Evolutionary conservation across 2,888 invertebrate species (phyloP), one percentile per base, ranked within the genome.

Genomic region (Argyra leucocephala): DNA sequence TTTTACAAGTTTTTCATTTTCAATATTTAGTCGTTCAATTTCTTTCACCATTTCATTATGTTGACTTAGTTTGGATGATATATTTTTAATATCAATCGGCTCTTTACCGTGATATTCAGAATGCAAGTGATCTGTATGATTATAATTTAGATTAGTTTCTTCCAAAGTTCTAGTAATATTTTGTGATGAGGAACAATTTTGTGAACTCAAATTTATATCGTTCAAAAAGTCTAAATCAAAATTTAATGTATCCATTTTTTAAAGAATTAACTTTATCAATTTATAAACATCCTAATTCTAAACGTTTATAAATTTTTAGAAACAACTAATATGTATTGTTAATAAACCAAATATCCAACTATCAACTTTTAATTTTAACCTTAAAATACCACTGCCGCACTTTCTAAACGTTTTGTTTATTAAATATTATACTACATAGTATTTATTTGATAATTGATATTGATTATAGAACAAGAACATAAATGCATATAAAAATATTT

Each of bases 291-390:
- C n/a, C n/a, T n/a, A n/a, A n/a, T n/a, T n/a, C n/a, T n/a, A n/a
- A 9, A 57, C n/a, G 18, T 57, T 15, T 15, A n/a, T 57, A 57
- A 57, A 18, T n/a, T n/a, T 57, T n/a, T 57, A 5, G n/a, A n/a
- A 57, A 57, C n/a, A 12, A 57, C 2, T 2, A 57, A 57, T n/a
- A n/a, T 57, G 18, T n/a, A 57, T n/a, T 3, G 5, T 3, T 4
- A n/a, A 5, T n/a, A 24, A 12, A 57, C 9, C 62, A 61, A 64
- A 60, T n/a, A n/a, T n/a, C n/a, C n/a, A n/a, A n/a, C 24, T 36
- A 63, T 7, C 12, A 31, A 31, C 31, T 31, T 31, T n/a, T 10
- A 31, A 6, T 31, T 4, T 31, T 31, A 31, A 31, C 31, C 31
- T 31, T 10, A n/a, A 31, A 12, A 10, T 31, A 7, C 7, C 7